Base-by-base conservation (phyloP, 1,140 invertebrate species). In the Pseudomyrmex gracilis region DNA sequence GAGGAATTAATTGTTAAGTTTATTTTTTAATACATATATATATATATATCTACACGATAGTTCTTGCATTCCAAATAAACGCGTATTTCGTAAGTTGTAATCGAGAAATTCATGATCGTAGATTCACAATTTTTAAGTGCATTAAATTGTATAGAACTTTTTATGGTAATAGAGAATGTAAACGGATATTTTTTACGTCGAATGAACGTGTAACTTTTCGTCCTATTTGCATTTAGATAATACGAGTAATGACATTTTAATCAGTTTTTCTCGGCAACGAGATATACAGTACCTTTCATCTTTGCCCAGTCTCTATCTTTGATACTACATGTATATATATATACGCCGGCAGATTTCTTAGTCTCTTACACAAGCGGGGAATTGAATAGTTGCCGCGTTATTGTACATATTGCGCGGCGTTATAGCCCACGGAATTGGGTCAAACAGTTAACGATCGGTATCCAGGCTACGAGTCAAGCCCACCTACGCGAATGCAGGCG, bases 391-490 rank as follows among this genome's bases (percentile, higher is more conserved):
- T 78, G 53, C 64, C 76, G 66, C 66, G 66, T 80, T 80, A 71
- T 71, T 80, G 76, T 80, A 71, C 76, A 71, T 71, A 80, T 80
- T 58, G 66, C 76, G 43, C 55, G 66, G 66, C 55, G 76, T 78
- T 78, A 80, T 71, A 71, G 20, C 43, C 53, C 13, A 71, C 15
- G 76, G 76, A 80, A 80, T 80, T 80, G 53, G 76, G 66, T 80
- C 76, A 80, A 78, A 80, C 76, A 71, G 76, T 80, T 80, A 80
- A 80, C 76, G 76, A 80, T 80, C 66, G 76, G 66, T 71, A 80
- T 80, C 64, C 66, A 71, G 76, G 53, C 20, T 80, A 71, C 66
- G 66, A 80, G 76, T 80, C 66, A 60, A 78, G 43, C 66, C 43
- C 53, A 71, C 53, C 64, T 78, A 78, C 76, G 64, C 64, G 64